Conservation (phyloP, 1,140 invertebrate genomes). For the Andricus grossulariae region DNA sequence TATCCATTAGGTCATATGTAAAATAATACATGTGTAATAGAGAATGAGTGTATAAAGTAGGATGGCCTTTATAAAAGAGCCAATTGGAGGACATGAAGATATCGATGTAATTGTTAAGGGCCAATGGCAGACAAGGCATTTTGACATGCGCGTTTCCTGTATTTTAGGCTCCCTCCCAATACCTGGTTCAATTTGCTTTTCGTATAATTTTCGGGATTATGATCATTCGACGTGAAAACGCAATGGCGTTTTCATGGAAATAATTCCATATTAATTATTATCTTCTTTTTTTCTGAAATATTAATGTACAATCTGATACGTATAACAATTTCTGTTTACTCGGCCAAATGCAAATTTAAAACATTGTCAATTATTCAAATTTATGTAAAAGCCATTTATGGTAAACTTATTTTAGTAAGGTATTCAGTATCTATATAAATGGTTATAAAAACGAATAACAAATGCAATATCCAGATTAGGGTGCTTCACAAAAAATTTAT, state of each 20-base stretch:
- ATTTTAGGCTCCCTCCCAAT: slow-evolving; percentile 16
- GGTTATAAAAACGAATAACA: too few species aligned
- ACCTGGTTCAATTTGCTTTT: not conserved
- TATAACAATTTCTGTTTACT: too few species aligned
- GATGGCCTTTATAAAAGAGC: not conserved
- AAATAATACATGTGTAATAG: not conserved
- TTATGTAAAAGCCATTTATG: too few species aligned
- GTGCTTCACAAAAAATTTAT: too few species aligned
- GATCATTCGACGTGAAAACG: slow-evolving; percentile 27
- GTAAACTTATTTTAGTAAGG: too few species aligned
- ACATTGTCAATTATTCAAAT: too few species aligned
- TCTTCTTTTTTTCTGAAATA: not conserved
- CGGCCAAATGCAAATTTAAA: too few species aligned
- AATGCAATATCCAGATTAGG: too few species aligned
- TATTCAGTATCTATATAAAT: too few species aligned
- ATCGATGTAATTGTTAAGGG: slow-evolving; percentile 19
- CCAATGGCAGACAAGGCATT: not conserved
- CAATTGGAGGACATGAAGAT: not conserved
- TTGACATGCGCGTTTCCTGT: slow-evolving; percentile 15
- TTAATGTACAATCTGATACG: not conserved
- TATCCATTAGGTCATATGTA: too few species aligned
- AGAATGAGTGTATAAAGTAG: not conserved
- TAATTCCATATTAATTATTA: not conserved
- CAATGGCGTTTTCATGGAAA: slow-evolving; percentile 10
- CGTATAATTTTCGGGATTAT: slow-evolving; percentile 6